These are phyloP conservation scores for Odontamblyopus lacepedii DNA, from an alignment of 2,797 vertebrate species.

Conservation along the genomic window DNA sequence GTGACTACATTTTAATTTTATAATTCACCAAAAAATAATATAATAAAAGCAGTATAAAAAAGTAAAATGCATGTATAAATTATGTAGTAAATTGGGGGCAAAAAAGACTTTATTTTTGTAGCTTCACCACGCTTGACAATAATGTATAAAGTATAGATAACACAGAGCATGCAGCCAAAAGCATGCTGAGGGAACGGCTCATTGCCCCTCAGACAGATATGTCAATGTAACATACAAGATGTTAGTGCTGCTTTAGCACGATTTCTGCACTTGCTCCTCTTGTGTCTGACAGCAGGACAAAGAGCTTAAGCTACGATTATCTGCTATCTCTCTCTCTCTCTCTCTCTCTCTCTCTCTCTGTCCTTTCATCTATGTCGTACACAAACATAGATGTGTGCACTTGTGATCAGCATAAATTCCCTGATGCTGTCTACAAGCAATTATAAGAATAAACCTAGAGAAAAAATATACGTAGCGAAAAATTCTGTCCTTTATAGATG, in stretches of 20 bases:
- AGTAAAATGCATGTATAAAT: neutral
- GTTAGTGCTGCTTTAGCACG: conserved; percentile 64
- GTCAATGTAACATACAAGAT: conserved; percentile 76
- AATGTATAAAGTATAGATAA: conserved; percentile 24
- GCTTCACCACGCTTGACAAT: neutral
- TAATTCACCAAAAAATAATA: neutral
- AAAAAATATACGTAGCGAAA: conserved; percentile 10
- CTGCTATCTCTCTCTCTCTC: conserved; percentile 58
- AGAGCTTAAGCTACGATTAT: conserved; percentile 70
- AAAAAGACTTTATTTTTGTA: neutral
- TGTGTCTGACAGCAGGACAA: conserved; percentile 77
- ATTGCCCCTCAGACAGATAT: conserved; percentile 71
- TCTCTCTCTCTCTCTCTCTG: conserved; percentile 61
- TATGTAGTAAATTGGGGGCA: neutral
- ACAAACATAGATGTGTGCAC: conserved; percentile 58
- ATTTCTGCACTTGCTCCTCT: conserved; percentile 67
- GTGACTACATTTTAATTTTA: neutral
- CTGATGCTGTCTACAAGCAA: conserved; percentile 21
- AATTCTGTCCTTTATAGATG: neutral
- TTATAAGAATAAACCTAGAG: neutral
- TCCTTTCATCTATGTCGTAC: conserved; percentile 55
- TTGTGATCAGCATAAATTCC: conserved; percentile 55
- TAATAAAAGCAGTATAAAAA: neutral
- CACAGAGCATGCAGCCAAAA: conserved; percentile 33
- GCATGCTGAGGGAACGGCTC: conserved; percentile 62